Evolutionary conservation across 2,888 invertebrate genomes (phyloP).

Genomic region (Sturmia bella): DNA sequence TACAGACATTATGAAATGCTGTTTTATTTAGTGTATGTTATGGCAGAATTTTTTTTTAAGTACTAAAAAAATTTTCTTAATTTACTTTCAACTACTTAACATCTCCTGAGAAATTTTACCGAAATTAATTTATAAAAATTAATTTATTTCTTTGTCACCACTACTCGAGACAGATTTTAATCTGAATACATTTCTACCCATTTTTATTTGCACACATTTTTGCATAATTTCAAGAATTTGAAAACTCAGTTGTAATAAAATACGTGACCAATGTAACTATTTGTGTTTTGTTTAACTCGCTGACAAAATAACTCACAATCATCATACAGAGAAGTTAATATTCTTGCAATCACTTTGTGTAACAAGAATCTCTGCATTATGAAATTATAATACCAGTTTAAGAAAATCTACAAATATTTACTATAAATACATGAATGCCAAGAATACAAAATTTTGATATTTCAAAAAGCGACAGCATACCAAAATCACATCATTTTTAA

Average conservation of each 20-base stretch:
- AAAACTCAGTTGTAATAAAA: slow-evolving; percentile 64
- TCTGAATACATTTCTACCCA: slow-evolving; percentile 19
- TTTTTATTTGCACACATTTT: slow-evolving; percentile 3
- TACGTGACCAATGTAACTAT: slow-evolving; percentile 63
- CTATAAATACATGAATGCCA: slow-evolving; percentile 42
- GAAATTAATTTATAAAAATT: not conserved
- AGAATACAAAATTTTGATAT: slow-evolving; percentile 55
- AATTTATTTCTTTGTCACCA: too few relatives aligned
- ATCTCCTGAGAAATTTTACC: too few relatives aligned
- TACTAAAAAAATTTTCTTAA: too few relatives aligned
- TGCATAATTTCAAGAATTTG: slow-evolving; percentile 6
- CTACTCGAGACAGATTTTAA: slow-evolving; percentile 36
- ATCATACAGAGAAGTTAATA: not conserved
- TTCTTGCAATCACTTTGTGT: not conserved
- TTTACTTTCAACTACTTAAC: too few relatives aligned
- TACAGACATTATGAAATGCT: too few relatives aligned
- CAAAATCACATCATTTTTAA: slow-evolving; percentile 49
- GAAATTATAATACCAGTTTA: slow-evolving; percentile 46
- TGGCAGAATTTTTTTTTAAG: too few relatives aligned
- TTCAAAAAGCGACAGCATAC: not conserved
- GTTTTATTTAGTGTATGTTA: too few relatives aligned
- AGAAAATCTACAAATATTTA: slow-evolving; percentile 65
- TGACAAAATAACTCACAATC: not conserved
- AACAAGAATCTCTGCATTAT: slow-evolving; percentile 12
- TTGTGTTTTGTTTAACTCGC: slow-evolving; percentile 28